Evolutionary conservation across 30 jellyfish, hydroid and myxozoan genomes (phyloP), one percentile per base, ranked within the genome.

Genomic region (Mastigias papua): DNA sequence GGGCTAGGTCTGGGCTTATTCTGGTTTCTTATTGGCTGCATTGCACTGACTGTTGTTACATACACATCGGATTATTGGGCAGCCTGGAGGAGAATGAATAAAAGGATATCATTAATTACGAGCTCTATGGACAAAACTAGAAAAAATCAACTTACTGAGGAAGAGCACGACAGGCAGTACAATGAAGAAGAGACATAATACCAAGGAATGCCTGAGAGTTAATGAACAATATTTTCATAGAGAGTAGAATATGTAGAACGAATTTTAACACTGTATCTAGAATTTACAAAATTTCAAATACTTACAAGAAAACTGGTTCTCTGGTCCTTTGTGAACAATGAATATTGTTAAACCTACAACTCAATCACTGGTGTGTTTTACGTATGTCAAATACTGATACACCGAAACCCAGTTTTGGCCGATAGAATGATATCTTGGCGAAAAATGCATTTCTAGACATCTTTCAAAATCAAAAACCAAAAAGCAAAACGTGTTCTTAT

Each of bases 11-110:
- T 95, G 8, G 99, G 98, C 13, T 51, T 89, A 90, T 37, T 95
- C 77, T 95, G 99, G 99, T 89, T 90, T 73, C 80, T 90, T 28
- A 67, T 90, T 46, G 99, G 98, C 58, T 82, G 95, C 66, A 89
- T 95, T 25, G 84, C 87, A 26, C 51, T 95, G 68, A 86, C 98
- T 0, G 93, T 86, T 17, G 73, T 86, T 34, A 82, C 95, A 0
- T 90, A 90, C 72, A 89, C 99, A 58, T 89, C 97, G 17, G 97
- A 87, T 2, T 95, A 89, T 69, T 95, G 98, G 98, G 82, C 58
- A 4, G 78, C 82, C 76, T 95, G 93, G 91, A 54, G 97, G 64
- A 66, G 86, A 75, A 60, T 73, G 92, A 95, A 95, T 84, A 84
- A 90, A 82, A 68, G 96, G 72, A 73, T 91, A 35, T 37, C 91